Evolutionary conservation across 2,888 invertebrate species (phyloP).

Genomic region (Drosophila antonietae): DNA sequence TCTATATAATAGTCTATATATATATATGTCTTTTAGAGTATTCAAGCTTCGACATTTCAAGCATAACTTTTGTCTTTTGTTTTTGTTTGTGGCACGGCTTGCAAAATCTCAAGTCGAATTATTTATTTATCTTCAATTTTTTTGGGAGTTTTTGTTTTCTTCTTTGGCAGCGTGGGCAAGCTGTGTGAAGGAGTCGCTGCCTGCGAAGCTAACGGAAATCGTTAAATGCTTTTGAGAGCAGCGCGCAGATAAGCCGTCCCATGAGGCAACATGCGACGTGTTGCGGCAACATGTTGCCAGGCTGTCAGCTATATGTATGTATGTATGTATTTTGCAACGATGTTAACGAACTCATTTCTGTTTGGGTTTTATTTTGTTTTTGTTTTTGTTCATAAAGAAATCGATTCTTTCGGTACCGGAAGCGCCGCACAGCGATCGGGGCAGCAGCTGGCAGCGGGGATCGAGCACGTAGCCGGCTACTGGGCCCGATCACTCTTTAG

Average conservation of each 20-base stretch:
- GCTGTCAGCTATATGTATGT: slow-evolving; percentile 20
- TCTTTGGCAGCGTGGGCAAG: slow-evolving; percentile 54
- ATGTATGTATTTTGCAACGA: slow-evolving; percentile 40
- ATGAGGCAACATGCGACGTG: slow-evolving; percentile 30
- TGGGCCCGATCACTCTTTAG: slow-evolving; percentile 55
- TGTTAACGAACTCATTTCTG: slow-evolving; percentile 58
- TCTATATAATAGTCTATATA: no score
- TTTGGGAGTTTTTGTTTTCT: slow-evolving; percentile 8
- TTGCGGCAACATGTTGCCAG: slow-evolving; percentile 75
- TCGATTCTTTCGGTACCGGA: slow-evolving; percentile 66
- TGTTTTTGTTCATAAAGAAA: slow-evolving; percentile 56
- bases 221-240: slow-evolving; percentile 56
- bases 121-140: slow-evolving; percentile 34
- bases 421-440: slow-evolving; percentile 20
- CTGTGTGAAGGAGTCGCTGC: slow-evolving; percentile 53
- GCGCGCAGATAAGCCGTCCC: slow-evolving; percentile 27
- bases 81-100: slow-evolving; percentile 24
- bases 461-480: slow-evolving; percentile 55
- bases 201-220: slow-evolving; percentile 68
- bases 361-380: slow-evolving; percentile 7
- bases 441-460: slow-evolving; percentile 18
- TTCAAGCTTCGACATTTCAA: not conserved
- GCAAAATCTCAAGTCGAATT: slow-evolving; percentile 40
- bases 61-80: not conserved
- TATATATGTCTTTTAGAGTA: slow-evolving; percentile 2